Evolutionary conservation across 2,888 invertebrate species (phyloP), one percentile per base, ranked within the genome.

Genomic region (Hemaris fuciformis): DNA sequence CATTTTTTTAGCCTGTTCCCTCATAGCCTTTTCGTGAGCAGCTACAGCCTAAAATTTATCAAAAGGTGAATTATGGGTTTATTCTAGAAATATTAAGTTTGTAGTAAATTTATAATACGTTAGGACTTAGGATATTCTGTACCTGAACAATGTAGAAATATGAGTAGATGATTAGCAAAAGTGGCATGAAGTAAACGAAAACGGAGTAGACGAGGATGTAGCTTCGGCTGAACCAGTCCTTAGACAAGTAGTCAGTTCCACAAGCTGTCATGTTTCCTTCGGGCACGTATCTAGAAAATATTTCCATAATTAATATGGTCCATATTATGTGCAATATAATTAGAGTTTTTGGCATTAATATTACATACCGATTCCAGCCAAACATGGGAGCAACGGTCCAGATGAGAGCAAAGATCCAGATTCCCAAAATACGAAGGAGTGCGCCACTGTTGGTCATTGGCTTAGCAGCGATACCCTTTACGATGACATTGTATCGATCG

Each of bases 261-360:
- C 98, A 98, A 38, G 97, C 97, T 48, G 98, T 98, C 95, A 98
- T 96, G 89, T 98, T 98, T 65, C 98, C 98, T 89, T 98, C 98
- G 7, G 98, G 98, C 57, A 98, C 97, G 83, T 98, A 98, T 83
- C 97, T 96, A 83, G 67, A 63, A 53, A 31, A 53, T 31, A 6
- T 25, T n/a, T 2, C 48, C 15, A 10, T 43, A 10, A 3, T 8
- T 7, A 20, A 18, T 41, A 13, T 18, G n/a, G 13, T 20, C n/a
- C 15, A 42, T 45, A 20, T 3, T 59, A 38, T 7, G 59, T 53
- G 64, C 7, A 57, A 46, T 60, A 31, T 25, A 25, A n/a, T 22
- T 6, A 15, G 6, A 27, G 1, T 5, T 23, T 0, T n/a, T 10
- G 23, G 20, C 2, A 20, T n/a, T 57, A n/a, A 1, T 27, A 22